phyloP scores from a whole-genome alignment of 1,140 invertebrate genomes.

The Apis florea region DNA sequence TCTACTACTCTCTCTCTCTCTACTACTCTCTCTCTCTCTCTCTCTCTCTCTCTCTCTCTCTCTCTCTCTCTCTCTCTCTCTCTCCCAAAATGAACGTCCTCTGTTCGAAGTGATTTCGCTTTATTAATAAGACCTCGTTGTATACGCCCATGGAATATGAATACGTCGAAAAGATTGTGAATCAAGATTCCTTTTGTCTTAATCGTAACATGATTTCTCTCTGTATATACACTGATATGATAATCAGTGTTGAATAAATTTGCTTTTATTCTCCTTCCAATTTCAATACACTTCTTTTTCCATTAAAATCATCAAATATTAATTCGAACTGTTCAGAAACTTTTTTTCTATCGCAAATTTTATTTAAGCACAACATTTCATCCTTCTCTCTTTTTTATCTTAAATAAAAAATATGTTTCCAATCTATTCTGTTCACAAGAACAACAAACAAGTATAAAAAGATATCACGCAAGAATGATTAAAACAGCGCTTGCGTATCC shows the following conservation, averaged over 20 bases:
- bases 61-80: no score
- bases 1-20: no score
- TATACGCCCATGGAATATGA: neutral
- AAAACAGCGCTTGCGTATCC: neutral
- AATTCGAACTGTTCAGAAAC: neutral
- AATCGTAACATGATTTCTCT: neutral
- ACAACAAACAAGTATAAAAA: neutral
- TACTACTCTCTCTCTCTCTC: no score
- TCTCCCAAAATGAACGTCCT: neutral
- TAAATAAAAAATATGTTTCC: no score
- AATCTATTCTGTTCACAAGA: neutral
- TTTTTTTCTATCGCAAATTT: neutral
- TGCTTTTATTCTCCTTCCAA: neutral
- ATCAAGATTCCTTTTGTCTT: neutral
- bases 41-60: no score
- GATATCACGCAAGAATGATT: neutral
- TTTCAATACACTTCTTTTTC: neutral
- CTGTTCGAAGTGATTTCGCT: neutral
- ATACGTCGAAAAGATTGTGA: neutral
- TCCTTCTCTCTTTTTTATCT: neutral
- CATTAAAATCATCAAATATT: neutral
- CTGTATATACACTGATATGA: no score
- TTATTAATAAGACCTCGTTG: neutral
- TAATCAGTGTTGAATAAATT: no score
- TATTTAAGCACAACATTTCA: neutral